Percentiles rank a stretch among this genome's conserved stretches.
These are phyloP conservation scores for Amorpha juglandis DNA, from an alignment of 2,888 invertebrate genomes.

Conservation along the genomic window DNA sequence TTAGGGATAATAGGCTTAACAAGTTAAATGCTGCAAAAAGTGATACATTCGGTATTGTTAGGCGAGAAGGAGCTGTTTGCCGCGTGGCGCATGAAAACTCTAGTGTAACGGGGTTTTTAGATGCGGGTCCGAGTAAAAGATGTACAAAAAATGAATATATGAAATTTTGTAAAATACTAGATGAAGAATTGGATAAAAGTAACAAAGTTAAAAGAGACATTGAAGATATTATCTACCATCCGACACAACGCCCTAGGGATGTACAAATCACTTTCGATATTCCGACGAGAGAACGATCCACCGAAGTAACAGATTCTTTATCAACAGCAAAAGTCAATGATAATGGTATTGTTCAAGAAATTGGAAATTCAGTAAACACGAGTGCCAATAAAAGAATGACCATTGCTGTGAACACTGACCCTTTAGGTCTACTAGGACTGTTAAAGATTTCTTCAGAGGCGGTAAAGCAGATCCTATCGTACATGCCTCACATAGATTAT, in stretches of 20 bases:
- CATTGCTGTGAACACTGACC: conserved; percentile 74
- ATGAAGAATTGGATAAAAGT: conserved; percentile 57
- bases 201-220: conserved; percentile 55
- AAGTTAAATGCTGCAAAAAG: conserved; percentile 39
- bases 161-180: conserved; percentile 45
- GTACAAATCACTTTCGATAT: conserved; percentile 56
- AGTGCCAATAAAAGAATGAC: conserved; percentile 45
- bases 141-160: conserved; percentile 28
- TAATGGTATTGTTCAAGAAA: conserved; percentile 39
- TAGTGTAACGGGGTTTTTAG: conserved; percentile 35
- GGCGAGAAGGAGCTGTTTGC: conserved; percentile 37
- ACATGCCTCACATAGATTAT: conserved; percentile 58
- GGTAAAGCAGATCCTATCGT: conserved; percentile 60
- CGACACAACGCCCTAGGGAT: conserved; percentile 42
- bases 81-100: conserved; percentile 38
- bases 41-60: conserved; percentile 36
- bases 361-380: conserved; percentile 21
- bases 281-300: conserved; percentile 63
- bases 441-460: conserved; percentile 63
- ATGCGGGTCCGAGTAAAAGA: conserved; percentile 28
- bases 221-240: conserved; percentile 47
- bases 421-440: conserved; percentile 60
- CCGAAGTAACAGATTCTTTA: conserved; percentile 59
- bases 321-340: conserved; percentile 37
- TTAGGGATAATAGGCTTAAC: conserved; percentile 29